A percentile compares a stretch with the other conserved stretches of the same genome.
phyloP scores from a whole-genome alignment of 2,113 vertebrate genomes.

The Pseudopodoces humilis region DNA sequence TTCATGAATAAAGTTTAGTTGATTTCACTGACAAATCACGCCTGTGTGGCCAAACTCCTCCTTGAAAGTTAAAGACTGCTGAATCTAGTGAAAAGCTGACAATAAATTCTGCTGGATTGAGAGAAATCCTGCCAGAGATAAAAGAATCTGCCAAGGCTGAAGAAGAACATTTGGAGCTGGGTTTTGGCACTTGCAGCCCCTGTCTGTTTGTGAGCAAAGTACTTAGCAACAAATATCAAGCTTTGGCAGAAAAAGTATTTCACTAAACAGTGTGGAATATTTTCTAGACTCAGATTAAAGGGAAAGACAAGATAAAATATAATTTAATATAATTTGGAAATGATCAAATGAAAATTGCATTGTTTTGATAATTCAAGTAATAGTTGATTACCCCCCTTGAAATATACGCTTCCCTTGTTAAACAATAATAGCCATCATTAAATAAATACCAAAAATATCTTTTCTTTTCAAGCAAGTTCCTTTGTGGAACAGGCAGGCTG shows the following conservation, averaged over 20 bases:
- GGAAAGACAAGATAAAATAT: not conserved
- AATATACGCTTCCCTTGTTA: not conserved
- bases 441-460: not conserved
- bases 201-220: constrained; percentile 11
- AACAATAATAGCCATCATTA: not conserved
- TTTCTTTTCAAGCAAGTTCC: not conserved
- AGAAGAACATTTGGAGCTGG: not conserved
- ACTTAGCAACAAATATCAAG: constrained; percentile 10
- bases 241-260: constrained; percentile 1
- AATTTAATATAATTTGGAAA: not conserved
- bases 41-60: not conserved
- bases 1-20: not conserved
- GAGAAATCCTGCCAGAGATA: not conserved
- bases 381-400: not conserved
- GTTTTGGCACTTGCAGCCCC: constrained; percentile 2
- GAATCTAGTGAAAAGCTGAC: constrained; percentile 22
- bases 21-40: not conserved
- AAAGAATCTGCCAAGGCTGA: not conserved
- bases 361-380: not conserved
- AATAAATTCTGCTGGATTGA: not conserved
- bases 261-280: not conserved
- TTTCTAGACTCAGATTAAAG: constrained; percentile 19
- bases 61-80: constrained; percentile 13
- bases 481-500: not conserved
- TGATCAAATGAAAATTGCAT: not conserved